Conservation (phyloP, 1,140 invertebrate genomes). For the Tribolium castaneum region DNA sequence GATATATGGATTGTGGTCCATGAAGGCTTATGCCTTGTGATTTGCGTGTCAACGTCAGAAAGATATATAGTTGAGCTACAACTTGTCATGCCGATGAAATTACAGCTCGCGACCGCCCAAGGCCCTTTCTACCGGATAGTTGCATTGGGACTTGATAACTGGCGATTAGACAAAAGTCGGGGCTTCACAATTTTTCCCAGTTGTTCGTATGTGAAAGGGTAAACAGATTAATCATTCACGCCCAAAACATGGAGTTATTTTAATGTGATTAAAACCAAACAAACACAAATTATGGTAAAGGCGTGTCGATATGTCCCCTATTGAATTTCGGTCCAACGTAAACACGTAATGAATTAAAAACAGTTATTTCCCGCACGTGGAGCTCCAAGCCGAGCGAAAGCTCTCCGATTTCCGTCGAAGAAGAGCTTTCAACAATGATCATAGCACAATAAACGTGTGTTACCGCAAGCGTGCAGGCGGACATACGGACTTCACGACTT, state of each 20-base stretch:
- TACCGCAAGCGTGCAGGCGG: conserved; percentile 30
- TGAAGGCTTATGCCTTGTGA: conserved; percentile 51
- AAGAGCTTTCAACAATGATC: neutral
- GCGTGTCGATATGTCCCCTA: no score
- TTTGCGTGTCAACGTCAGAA: conserved; percentile 56
- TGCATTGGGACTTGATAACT: conserved; percentile 42
- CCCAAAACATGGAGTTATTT: no score
- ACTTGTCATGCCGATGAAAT: conserved; percentile 50
- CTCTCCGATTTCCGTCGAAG: neutral
- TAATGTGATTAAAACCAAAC: no score
- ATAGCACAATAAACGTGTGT: conserved; percentile 32
- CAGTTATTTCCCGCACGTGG: no score
- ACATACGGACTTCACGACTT: conserved; percentile 51
- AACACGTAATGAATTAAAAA: no score
- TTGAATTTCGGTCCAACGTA: no score
- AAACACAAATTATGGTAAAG: no score
- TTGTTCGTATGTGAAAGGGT: no score
- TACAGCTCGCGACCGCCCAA: conserved; percentile 48
- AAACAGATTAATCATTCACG: no score
- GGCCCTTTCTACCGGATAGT: conserved; percentile 49
- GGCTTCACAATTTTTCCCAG: no score
- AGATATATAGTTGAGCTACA: conserved; percentile 48
- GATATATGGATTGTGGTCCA: conserved; percentile 42
- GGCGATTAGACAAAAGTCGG: conserved; percentile 21
- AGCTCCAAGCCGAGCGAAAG: no score